Base-by-base conservation (phyloP, 2,797 vertebrate species). In the Forpus xanthops region DNA sequence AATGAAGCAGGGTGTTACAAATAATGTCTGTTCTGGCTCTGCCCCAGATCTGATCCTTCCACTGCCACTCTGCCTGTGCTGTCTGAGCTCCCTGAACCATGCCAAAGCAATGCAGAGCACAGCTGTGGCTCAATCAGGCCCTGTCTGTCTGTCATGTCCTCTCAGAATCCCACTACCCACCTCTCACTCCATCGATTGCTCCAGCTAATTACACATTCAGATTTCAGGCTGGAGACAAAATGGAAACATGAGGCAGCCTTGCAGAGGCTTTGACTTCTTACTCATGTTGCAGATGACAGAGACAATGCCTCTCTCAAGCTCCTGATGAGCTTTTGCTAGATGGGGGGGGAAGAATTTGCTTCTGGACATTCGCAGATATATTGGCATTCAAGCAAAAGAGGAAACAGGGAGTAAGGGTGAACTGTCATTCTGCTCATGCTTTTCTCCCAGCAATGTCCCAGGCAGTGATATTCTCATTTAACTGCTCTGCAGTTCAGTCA, bases 71-170 rank as follows among this genome's bases (percentile, higher is more conserved):
- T 37, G 66, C 44, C 8, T 19, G 5, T 6, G 15, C 65, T 66
- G 44, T 2, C 55, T 58, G 33, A 58, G 1, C 18, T 73, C 19
- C 67, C n/a, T 0, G 8, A 67, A 60, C 66, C 37, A 14, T 2
- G 3, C 58, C 14, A 11, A 2, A 0, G 5, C 52, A 2, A 0
- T 2, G 15, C 0, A 1, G 76, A 90, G 56, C 27, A 42, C 25
- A 35, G 71, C 67, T 1, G 1, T 25, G 49, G 20, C 56, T 67
- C 62, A 27, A 16, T 8, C 53, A 15, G n/a, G 20, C 49, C 75
- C 55, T 61, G 11, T 24, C 20, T 24, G 50, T 6, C 85, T 3
- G 1, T 12, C 27, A 17, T 3, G 1, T 55, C 70, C 62, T 79
- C 37, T 35, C 8, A 2, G 50, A 41, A 52, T 33, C 67, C 47